Conservation (phyloP, 92 coral and sea anemone genomes). For the Epizoanthus ramosus region DNA sequence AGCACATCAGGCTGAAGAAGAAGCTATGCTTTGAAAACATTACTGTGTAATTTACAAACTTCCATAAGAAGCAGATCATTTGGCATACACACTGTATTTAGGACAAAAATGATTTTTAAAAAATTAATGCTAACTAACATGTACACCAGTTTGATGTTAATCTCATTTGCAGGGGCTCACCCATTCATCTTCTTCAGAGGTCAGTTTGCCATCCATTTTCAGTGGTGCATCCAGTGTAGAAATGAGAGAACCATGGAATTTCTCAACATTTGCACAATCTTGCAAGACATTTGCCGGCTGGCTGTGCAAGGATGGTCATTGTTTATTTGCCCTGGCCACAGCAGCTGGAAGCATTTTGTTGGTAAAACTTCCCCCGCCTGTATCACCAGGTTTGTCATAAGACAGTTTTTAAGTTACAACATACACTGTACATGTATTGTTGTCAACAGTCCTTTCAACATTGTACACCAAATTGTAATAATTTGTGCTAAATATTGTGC, state of each 20-base stretch:
- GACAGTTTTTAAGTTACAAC: too few relatives aligned
- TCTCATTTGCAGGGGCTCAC: slow-evolving; percentile 67
- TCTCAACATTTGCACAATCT: slow-evolving; percentile 75
- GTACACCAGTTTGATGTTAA: neutral
- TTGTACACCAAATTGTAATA: too few relatives aligned
- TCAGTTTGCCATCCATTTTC: slow-evolving; percentile 77
- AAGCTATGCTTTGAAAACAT: too few relatives aligned
- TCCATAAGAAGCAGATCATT: too few relatives aligned
- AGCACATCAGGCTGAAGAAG: too few relatives aligned
- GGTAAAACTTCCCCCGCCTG: slow-evolving; percentile 82
- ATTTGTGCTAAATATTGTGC: too few relatives aligned
- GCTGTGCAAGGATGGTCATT: slow-evolving; percentile 97
- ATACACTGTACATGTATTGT: too few relatives aligned
- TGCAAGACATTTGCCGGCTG: slow-evolving; percentile 79
- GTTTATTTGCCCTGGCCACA: slow-evolving; percentile 85
- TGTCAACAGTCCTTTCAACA: too few relatives aligned
- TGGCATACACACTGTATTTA: too few relatives aligned
- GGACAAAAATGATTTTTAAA: too few relatives aligned
- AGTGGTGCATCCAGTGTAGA: slow-evolving; percentile 61
- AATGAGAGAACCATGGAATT: slow-evolving; percentile 79
- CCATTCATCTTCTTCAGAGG: slow-evolving; percentile 66
- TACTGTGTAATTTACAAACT: too few relatives aligned
- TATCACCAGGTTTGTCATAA: slow-evolving; percentile 63
- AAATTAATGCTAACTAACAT: too few relatives aligned
- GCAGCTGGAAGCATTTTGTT: slow-evolving; percentile 73